These are phyloP conservation scores for Dendronephthya gigantea DNA, from an alignment of 64 coral and sea anemone species.

Conservation along the genomic window DNA sequence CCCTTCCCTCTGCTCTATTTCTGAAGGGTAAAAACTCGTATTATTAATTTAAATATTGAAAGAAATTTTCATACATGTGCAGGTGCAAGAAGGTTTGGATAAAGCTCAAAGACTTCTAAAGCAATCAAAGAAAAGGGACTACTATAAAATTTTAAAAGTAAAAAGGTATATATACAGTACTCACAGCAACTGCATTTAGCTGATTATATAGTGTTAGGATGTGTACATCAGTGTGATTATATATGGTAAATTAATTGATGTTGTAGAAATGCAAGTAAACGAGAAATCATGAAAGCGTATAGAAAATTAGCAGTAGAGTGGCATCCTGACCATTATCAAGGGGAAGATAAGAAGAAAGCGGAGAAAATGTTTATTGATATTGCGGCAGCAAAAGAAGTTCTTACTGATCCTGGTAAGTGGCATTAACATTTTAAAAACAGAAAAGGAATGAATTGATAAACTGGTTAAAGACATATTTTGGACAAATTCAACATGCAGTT, in stretches of 20 bases:
- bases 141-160: slow-evolving; percentile 90
- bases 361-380: slow-evolving; percentile 95
- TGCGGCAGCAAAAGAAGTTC: slow-evolving; percentile 91
- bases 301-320: slow-evolving; percentile 84
- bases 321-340: slow-evolving; percentile 89
- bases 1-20: neutral
- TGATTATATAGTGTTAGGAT: neutral
- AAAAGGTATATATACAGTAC: no score
- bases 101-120: slow-evolving; percentile 86
- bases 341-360: slow-evolving; percentile 80
- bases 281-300: slow-evolving; percentile 80
- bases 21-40: no score
- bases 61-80: no score
- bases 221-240: no score
- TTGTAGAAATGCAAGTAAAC: slow-evolving; percentile 65
- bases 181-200: no score
- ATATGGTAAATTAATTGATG: no score
- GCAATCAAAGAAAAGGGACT: slow-evolving; percentile 94
- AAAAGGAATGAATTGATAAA: no score
- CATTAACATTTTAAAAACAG: neutral
- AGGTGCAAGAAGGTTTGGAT: slow-evolving; percentile 98
- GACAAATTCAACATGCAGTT: neutral
- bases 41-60: no score
- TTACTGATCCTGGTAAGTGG: slow-evolving; percentile 65
- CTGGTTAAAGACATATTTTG: neutral